Conservation (phyloP, 2,113 vertebrate species). For the Amphiprion percula region DNA sequence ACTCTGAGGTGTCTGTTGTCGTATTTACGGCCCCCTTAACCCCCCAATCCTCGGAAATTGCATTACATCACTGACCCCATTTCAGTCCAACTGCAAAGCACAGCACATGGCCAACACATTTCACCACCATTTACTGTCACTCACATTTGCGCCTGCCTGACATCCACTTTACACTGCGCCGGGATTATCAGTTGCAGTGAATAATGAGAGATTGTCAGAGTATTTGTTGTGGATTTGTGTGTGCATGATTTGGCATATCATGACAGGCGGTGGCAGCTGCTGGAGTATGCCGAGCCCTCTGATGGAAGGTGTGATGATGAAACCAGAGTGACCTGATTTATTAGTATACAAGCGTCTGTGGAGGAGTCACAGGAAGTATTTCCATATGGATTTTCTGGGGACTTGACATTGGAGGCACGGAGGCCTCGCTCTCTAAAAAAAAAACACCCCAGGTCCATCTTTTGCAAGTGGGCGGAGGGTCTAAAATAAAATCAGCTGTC, state of each 20-base stretch:
- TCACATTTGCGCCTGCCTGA: constrained; percentile 38
- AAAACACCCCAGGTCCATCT: constrained; percentile 79
- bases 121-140: constrained; percentile 48
- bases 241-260: constrained; percentile 45
- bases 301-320: constrained; percentile 72
- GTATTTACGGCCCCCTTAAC: constrained; percentile 59
- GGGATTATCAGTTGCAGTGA: constrained; percentile 25
- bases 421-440: constrained; percentile 87
- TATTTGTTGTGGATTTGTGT: constrained; percentile 56
- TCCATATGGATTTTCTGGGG: constrained; percentile 77
- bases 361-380: constrained; percentile 74
- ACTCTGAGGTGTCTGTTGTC: constrained; percentile 66
- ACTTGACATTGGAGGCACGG: constrained; percentile 77
- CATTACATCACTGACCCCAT: constrained; percentile 74
- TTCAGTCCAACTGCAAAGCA: constrained; percentile 43
- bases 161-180: constrained; percentile 17
- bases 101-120: constrained; percentile 29
- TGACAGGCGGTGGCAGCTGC: constrained; percentile 76
- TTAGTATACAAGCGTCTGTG: constrained; percentile 52
- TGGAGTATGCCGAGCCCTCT: constrained; percentile 40
- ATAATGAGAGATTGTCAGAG: constrained; percentile 40
- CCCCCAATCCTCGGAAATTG: constrained; percentile 36
- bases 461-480: constrained; percentile 76
- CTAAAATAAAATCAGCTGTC: constrained; percentile 92
- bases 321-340: constrained; percentile 76